Evolutionary conservation across 2,797 vertebrate genomes (phyloP), one percentile per base, ranked within the genome.

Genomic region (Passerculus sandwichensis): DNA sequence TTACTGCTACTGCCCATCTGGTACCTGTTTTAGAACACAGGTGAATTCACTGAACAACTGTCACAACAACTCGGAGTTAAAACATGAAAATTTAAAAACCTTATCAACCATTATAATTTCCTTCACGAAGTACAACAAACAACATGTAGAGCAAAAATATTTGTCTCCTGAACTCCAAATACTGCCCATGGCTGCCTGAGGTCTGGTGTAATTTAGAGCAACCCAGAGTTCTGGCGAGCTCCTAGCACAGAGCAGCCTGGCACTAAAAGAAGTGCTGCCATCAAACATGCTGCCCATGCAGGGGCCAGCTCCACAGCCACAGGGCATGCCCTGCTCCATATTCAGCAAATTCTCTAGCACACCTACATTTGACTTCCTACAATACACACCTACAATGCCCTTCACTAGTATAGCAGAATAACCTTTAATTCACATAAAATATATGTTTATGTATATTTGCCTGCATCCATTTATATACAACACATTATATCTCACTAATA

Each of bases 341-440:
- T 80, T 88, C 77, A 92, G 45, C 42, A 84, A 70, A 87, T 60
- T 56, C 51, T 44, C 47, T 50, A 73, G 79, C 76, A 91, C n/a
- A 92, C 67, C 73, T 91, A 56, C 42, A 67, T 62, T 70, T 84
- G 20, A 85, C 82, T 88, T 84, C 76, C 70, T 62, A 80, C 64
- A 84, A 89, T 78, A 78, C 78, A 56, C 50, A 85, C 30, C 60
- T 67, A 59, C 80, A 89, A 44, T 30, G 56, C 34, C 91, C 66
- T 93, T 94, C 72, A 78, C 25, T 36, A 25, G 22, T 45, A 66
- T 1, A 84, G 64, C 71, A 83, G 57, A 88, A 86, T 44, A 57
- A 86, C 74, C 75, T 94, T 85, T 78, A 81, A 85, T 89, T 94
- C 67, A 80, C n/a, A 48, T 45, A 65, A 85, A 92, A 88, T 60